A percentile compares a stretch with the other conserved stretches of the same genome.
These are phyloP conservation scores for Atherinomorus stipes DNA, from an alignment of 2,113 vertebrate genomes.

Conservation along the genomic window DNA sequence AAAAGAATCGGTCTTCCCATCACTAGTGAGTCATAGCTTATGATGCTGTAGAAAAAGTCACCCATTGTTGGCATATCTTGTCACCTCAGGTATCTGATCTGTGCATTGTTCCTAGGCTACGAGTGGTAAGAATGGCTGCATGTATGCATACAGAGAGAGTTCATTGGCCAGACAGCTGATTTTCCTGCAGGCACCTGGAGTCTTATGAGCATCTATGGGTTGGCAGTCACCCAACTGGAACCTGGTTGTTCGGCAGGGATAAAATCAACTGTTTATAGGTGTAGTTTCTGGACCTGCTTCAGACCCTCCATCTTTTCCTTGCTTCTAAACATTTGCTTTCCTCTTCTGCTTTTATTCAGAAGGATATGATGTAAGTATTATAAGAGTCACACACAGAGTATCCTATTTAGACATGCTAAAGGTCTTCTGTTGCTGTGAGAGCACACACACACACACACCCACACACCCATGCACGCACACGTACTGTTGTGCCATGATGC, in stretches of 20 bases:
- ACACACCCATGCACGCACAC: slow-evolving; percentile 29
- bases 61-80: background rate
- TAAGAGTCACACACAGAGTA: slow-evolving; percentile 47
- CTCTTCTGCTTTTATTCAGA: background rate
- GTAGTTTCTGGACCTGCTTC: slow-evolving; percentile 37
- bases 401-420: slow-evolving; percentile 46
- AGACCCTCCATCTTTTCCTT: slow-evolving; percentile 5
- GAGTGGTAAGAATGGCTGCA: slow-evolving; percentile 9
- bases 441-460: slow-evolving; percentile 24
- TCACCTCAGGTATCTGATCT: slow-evolving; percentile 10
- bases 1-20: no score
- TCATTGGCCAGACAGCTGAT: slow-evolving; percentile 15
- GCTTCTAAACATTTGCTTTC: slow-evolving; percentile 2
- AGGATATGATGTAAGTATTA: slow-evolving; percentile 6
- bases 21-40: background rate
- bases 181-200: slow-evolving; percentile 23
- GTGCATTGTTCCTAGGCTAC: background rate
- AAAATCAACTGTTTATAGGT: slow-evolving; percentile 47
- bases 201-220: slow-evolving; percentile 28
- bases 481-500: slow-evolving; percentile 58
- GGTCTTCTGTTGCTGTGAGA: slow-evolving; percentile 57
- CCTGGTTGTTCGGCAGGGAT: slow-evolving; percentile 36
- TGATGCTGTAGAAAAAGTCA: slow-evolving; percentile 1
- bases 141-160: slow-evolving; percentile 15
- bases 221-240: slow-evolving; percentile 57